Base-by-base conservation (phyloP, 1,140 invertebrate species). In the Pseudachorutes palmiensis region DNA sequence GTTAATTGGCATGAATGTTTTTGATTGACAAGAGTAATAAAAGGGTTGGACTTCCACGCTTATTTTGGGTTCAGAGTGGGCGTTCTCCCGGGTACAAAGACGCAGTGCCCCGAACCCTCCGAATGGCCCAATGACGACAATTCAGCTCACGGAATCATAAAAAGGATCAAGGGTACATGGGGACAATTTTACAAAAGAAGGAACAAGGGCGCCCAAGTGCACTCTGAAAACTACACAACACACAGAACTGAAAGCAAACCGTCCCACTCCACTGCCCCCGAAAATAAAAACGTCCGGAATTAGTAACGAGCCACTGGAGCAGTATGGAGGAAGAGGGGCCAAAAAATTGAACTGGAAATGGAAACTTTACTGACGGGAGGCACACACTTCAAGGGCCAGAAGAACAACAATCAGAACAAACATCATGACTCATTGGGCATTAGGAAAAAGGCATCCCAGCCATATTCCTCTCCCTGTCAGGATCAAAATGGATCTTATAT, bases 1-100 rank as follows among this genome's bases (percentile, higher is more conserved):
- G n/a, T n/a, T n/a, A 71, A 71, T 71, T 71, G 68, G 70, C n/a
- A 71, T 71, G 68, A 71, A 68, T 32, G 70, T 36, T 57, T 36
- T 64, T 70, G 70, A 68, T 71, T 68, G 66, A 68, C 66, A 71
- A 63, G 64, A n/a, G n/a, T n/a, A n/a, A n/a, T n/a, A n/a, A n/a
- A 71, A 71, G 70, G 70, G 66, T 71, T 68, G 66, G 70, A 63
- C 61, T 33, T 68, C 26, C 60, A 59, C 66, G 57, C 63, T 62
- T 68, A 71, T 67, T 65, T 71, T 71, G 66, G 51, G 19, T 59
- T 62, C 61, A 62, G 32, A 68, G 70, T 68, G 64, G 70, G 70
- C 70, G 70, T 70, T 70, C 49, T 70, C 57, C 29, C n/a, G 32
- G 31, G 62, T 49, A 70, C 30, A 66, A 48, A 66, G 62, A 62